Percentiles rank a stretch among this genome's conserved stretches.
Evolutionary conservation across 1,140 invertebrate species (phyloP).

Genomic region (Ceratina australensis): DNA sequence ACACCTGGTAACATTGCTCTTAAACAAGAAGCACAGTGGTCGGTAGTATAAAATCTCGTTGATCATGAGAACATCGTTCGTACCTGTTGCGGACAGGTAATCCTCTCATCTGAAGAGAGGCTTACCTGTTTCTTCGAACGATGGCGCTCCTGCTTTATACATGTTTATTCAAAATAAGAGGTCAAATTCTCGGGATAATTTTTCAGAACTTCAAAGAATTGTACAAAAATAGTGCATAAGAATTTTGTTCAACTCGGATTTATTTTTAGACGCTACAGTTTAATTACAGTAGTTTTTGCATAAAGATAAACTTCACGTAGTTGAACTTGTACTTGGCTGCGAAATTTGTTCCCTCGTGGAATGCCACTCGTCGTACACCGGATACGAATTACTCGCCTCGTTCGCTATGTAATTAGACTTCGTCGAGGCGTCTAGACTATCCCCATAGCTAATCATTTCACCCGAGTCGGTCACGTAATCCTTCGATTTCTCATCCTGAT

Average conservation of each 20-base stretch:
- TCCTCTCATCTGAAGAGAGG: background rate
- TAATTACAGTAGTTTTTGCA: constrained; percentile 9
- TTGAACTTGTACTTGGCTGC: background rate
- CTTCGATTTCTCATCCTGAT: background rate
- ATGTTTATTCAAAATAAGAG: no score
- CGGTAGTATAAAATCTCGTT: constrained; percentile 40
- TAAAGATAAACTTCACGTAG: background rate
- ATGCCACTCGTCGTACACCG: constrained; percentile 40
- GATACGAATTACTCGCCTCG: background rate
- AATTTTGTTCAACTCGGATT: background rate
- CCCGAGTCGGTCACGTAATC: background rate
- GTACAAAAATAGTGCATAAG: no score
- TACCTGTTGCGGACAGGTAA: constrained; percentile 2
- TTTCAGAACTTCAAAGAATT: no score
- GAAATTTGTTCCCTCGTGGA: constrained; percentile 14
- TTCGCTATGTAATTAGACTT: background rate
- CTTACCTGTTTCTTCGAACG: constrained; percentile 34
- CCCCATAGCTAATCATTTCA: background rate
- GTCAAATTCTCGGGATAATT: no score
- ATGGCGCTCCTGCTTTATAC: constrained; percentile 44
- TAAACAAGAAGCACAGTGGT: constrained; percentile 2
- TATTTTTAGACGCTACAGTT: background rate
- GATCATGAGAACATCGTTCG: constrained; percentile 11
- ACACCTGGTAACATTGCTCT: constrained; percentile 3
- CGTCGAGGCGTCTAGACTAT: background rate